Base-by-base conservation (phyloP, 2,888 invertebrate genomes). In the Cephus pulcher region DNA sequence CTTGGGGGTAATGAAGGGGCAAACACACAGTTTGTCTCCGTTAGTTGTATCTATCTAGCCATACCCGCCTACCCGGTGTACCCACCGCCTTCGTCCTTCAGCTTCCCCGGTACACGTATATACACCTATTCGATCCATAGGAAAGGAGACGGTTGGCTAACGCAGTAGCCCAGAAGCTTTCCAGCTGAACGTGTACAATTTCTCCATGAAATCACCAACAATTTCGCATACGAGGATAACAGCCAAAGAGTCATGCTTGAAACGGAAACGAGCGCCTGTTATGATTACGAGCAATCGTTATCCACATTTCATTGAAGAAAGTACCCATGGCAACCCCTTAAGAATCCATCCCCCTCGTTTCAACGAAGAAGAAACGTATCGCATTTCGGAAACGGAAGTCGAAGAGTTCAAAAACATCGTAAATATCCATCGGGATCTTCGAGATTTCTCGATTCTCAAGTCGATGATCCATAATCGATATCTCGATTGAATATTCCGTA, bases 21-120 rank as follows among this genome's bases (percentile, higher is more conserved):
- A 89, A 90, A 89, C 88, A 86, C 88, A 88, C 90, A 87, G 89
- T 90, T 90, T 90, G 90, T 90, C 89, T 89, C 89, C 87, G 88
- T 89, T 89, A 86, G 86, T 84, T 83, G 87, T 86, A 89, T 84
- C 88, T 83, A 84, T 81, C 83, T 79, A 83, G 23, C 32, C 9
- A n/a, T 6, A 56, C 9, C 23, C 56, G 56, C 56, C 56, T 56
- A 56, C 56, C 56, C 76, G 80, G 73, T 75, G 73, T 78, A 75
- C 35, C 81, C 80, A 37, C 78, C 75, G 12, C 78, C 75, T 80
- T 77, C 68, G 71, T 73, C 71, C 76, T 76, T 75, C 69, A 40
- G 56, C 56, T 23, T 23, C 15, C 23, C 23, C 56, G 23, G 56
- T 23, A 56, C 23, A 56, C 23, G 23, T 56, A 56, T 23, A 56